Evolutionary conservation across 2,888 invertebrate species (phyloP).

Genomic region (Copidosoma aretas): DNA sequence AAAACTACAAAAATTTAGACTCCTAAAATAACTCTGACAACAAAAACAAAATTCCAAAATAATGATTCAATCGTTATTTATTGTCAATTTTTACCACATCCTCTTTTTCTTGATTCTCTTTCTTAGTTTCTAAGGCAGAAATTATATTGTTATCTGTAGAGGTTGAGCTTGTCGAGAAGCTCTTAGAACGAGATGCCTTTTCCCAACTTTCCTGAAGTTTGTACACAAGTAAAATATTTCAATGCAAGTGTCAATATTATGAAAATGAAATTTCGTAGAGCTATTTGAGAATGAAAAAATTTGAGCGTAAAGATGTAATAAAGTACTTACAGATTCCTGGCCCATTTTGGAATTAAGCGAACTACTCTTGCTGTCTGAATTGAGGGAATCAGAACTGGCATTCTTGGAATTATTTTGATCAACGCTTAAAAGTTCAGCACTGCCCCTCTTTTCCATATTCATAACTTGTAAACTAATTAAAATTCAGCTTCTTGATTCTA

Average conservation of each 20-base stretch:
- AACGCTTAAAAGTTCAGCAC: conserved; percentile 71
- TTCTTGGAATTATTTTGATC: conserved; percentile 75
- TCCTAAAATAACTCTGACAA: not conserved
- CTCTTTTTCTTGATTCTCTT: conserved; percentile 61
- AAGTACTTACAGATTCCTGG: conserved; percentile 76
- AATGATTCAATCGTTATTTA: conserved; percentile 27
- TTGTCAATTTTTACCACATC: conserved; percentile 47
- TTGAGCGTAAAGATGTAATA: not conserved
- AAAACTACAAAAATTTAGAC: conserved; percentile 4
- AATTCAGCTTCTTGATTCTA: conserved; percentile 20
- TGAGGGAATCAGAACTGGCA: conserved; percentile 80
- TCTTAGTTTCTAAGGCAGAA: conserved; percentile 66
- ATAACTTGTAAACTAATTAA: conserved; percentile 1
- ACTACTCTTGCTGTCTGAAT: conserved; percentile 85
- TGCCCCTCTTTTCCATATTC: conserved; percentile 72
- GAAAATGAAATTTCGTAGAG: conserved; percentile 43
- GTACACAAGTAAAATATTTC: not conserved
- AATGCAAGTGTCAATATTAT: conserved; percentile 47
- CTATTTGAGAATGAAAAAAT: conserved; percentile 5
- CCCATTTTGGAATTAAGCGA: conserved; percentile 84
- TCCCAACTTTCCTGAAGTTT: conserved; percentile 67
- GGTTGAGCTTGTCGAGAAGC: conserved; percentile 70
- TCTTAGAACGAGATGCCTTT: conserved; percentile 70
- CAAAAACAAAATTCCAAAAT: conserved; percentile 24
- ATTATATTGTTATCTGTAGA: conserved; percentile 70